A percentile compares a stretch with the other conserved stretches of the same genome.
phyloP scores from a whole-genome alignment of 1,140 invertebrate species.

The Streblospio benedicti region DNA sequence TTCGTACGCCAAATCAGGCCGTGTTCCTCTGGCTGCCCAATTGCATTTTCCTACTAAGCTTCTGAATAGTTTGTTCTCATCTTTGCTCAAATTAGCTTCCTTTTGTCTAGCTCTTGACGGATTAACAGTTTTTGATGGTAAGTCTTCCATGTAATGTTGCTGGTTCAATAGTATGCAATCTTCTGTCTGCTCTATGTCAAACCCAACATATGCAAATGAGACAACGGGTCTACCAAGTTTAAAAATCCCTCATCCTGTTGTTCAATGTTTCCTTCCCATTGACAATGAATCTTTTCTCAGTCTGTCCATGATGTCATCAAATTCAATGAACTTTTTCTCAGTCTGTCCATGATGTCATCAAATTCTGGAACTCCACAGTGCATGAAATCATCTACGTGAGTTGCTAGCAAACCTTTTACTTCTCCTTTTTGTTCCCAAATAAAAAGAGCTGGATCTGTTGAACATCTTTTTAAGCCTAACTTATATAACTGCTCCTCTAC shows the following conservation, averaged over 20 bases:
- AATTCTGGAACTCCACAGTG: neutral
- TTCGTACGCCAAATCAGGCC: conserved; percentile 21
- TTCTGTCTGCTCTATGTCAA: neutral
- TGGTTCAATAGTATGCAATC: conserved; percentile 18
- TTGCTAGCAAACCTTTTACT: neutral
- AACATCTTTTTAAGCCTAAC: neutral
- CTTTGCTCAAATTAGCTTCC: too few relatives aligned
- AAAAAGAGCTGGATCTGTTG: neutral
- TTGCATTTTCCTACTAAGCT: conserved; percentile 15
- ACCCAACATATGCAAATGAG: conserved; percentile 12
- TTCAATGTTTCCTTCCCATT: too few relatives aligned
- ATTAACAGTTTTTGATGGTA: too few relatives aligned
- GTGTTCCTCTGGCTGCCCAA: conserved; percentile 18
- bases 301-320: conserved; percentile 15
- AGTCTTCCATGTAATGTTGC: conserved; percentile 13
- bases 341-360: conserved; percentile 15
- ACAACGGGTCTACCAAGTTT: too few relatives aligned
- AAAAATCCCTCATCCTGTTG: too few relatives aligned
- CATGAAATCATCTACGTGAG: conserved; percentile 5
- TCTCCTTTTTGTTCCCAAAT: neutral
- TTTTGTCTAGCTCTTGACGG: too few relatives aligned
- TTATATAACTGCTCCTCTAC: neutral
- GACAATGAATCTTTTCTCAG: too few relatives aligned
- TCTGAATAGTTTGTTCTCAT: conserved; percentile 14
- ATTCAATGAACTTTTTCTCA: conserved; percentile 14